Base-by-base conservation (phyloP, 2,113 vertebrate species). In the Dendrocopos noguchii region DNA sequence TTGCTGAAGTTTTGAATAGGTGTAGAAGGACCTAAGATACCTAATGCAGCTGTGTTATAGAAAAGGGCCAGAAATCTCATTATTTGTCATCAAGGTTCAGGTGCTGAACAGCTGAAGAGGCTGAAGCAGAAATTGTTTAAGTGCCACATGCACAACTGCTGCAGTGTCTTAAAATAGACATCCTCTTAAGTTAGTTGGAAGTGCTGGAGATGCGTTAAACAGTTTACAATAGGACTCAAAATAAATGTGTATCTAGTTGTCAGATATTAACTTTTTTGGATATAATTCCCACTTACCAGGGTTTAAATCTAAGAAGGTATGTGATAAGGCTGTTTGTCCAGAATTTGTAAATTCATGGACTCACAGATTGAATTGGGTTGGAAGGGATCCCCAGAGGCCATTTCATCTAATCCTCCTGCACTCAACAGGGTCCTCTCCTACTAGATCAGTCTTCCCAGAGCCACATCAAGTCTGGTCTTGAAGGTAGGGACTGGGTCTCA, bases 81-180 rank as follows among this genome's bases (percentile, higher is more conserved):
- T 63, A 13, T 64, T 73, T 63, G 15, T 15, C 22, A n/a, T 33
- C 34, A 57, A 27, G 6, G 6, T 39, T 17, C 16, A 66, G 22
- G 9, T n/a, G 33, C 8, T 6, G 3, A 71, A 67, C 13, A 67
- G 9, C 16, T 46, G 18, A 44, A 24, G 31, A 53, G 9, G 29
- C 25, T 42, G 44, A 42, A 60, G 52, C 10, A 71, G 33, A 75
- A 63, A 27, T 36, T 60, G 2, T 12, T 61, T 33, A 53, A 5
- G 27, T 83, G 3, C 7, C 9, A 12, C 11, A 1, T 10, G 10
- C 31, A 60, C 25, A 47, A 6, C 4, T 68, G 10, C 10, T 61
- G 2, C 4, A 42, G 4, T 7, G 36, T 1, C 39, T 36, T 61
- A 59, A 53, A 5, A 63, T 1, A 25, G n/a, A 34, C 10, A n/a